Base-by-base conservation (phyloP, 2,113 vertebrate genomes). In the Pseudopodoces humilis region DNA sequence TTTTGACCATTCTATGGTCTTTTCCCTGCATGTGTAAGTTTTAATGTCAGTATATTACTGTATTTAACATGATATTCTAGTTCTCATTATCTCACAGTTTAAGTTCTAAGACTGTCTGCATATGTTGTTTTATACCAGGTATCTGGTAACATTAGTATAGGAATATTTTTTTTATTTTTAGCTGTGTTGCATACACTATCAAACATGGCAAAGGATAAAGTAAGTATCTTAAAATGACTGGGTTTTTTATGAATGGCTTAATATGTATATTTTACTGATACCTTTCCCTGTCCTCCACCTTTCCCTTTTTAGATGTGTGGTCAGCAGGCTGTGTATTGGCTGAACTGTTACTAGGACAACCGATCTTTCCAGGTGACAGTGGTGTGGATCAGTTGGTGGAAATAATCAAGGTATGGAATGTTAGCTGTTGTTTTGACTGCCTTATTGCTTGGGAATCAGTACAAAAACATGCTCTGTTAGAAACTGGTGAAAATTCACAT, bases 361-460 rank as follows among this genome's bases (percentile, higher is more conserved):
- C 99, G 17, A 99, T 99, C 98, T 99, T 99, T 98, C 99, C 99
- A 60, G 99, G 99, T 69, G 99, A 99, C 98, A 99, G 99, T 87
- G 99, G 99, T 93, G 99, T 99, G 96, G 99, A 99, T 99, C 99
- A 99, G 67, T 97, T 99, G 98, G 99, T 99, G 92, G 99, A 99
- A 98, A 99, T 99, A 95, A 99, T 99, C 96, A 99, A 99, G 99
- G 99, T 99, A 96, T 94, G 97, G 46, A 71, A 82, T 88, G 72
- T 49, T 47, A 67, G 74, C 7, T 74, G 27, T 43, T 53, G 15
- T n/a, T 95, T 83, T 79, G 43, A 28, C 37, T 60, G 24, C 15
- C 5, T 72, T 70, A 35, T 63, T 71, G 19, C 46, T 56, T 94
- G 55, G 46, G 30, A 70, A 76, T 82, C 24, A 9, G 11, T 53